Conservation (phyloP, 2,797 vertebrate genomes). For the Pangasius macronema region DNA sequence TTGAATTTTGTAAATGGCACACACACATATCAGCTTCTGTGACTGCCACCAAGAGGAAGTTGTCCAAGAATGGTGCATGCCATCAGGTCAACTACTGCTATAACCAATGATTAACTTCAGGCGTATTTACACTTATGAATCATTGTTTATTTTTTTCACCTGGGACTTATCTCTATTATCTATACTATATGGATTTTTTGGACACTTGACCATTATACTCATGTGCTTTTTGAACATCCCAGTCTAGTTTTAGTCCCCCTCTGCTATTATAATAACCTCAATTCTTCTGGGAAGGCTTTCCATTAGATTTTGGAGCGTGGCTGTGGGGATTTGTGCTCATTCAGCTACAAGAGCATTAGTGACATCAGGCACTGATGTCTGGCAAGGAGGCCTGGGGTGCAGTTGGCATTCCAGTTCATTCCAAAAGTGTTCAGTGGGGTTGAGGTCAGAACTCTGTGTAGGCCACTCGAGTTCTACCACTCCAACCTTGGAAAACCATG, state of each 20-base stretch:
- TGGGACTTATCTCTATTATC: not conserved
- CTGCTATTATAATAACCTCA: not conserved
- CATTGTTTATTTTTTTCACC: not conserved
- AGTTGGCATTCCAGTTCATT: too few species aligned
- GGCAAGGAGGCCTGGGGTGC: too few species aligned
- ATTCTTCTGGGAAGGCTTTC: not conserved
- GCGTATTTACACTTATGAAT: not conserved
- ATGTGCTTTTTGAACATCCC: not conserved
- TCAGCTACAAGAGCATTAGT: too few species aligned
- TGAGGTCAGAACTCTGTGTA: not conserved
- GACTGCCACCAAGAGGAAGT: not conserved
- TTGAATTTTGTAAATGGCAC: not conserved
- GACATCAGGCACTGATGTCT: too few species aligned
- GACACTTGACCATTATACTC: not conserved
- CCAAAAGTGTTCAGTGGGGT: too few species aligned
- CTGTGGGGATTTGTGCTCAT: not conserved
- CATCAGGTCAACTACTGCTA: too few species aligned
- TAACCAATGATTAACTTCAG: not conserved
- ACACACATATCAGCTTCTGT: not conserved
- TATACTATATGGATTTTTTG: not conserved
- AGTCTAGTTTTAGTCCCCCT: not conserved
- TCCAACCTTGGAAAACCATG: too few species aligned
- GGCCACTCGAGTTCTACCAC: too few species aligned
- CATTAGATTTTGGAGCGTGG: not conserved
- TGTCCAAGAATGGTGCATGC: too few species aligned